A percentile compares a stretch with the other conserved stretches of the same genome.
Conservation (phyloP, 2,113 vertebrate genomes). For the Cebidichthys violaceus region DNA sequence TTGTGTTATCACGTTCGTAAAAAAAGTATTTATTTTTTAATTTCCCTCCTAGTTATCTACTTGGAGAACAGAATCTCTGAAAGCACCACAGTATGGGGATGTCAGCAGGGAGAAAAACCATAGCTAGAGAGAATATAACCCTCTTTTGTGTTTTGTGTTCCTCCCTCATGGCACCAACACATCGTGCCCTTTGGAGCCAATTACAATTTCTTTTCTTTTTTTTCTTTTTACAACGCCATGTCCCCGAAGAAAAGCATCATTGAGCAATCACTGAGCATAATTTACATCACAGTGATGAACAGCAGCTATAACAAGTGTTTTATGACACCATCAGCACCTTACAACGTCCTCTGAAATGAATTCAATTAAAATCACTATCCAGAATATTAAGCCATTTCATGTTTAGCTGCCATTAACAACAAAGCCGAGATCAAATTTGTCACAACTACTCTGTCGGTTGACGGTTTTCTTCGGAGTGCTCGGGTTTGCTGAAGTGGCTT, state of each 20-base stretch:
- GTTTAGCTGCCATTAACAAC: conserved; percentile 76
- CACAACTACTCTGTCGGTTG: conserved; percentile 50
- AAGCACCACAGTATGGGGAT: conserved; percentile 25
- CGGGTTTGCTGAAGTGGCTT: conserved; percentile 21
- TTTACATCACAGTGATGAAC: conserved; percentile 84
- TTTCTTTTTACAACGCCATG: conserved; percentile 64
- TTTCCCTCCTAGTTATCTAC: conserved; percentile 46
- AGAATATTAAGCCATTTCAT: conserved; percentile 83
- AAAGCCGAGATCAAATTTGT: conserved; percentile 57
- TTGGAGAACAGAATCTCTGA: conserved; percentile 35
- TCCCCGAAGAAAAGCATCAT: conserved; percentile 81
- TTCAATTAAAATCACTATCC: conserved; percentile 83
- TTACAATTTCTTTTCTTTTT: conserved; percentile 67
- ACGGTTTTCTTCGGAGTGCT: conserved; percentile 37
- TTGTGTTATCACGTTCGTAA: conserved; percentile 35
- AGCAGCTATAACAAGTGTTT: conserved; percentile 82
- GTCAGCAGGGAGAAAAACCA: conserved; percentile 46
- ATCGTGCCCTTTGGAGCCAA: conserved; percentile 83
- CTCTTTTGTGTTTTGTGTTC: conserved; percentile 60
- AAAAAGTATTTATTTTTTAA: conserved; percentile 49
- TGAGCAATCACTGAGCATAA: conserved; percentile 80
- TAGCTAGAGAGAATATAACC: conserved; percentile 58
- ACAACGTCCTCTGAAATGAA: conserved; percentile 84
- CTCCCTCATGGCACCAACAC: conserved; percentile 65
- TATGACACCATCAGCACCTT: conserved; percentile 83